These are phyloP conservation scores for Cryptocephalus moraei DNA, from an alignment of 2,888 invertebrate species.

Conservation along the genomic window DNA sequence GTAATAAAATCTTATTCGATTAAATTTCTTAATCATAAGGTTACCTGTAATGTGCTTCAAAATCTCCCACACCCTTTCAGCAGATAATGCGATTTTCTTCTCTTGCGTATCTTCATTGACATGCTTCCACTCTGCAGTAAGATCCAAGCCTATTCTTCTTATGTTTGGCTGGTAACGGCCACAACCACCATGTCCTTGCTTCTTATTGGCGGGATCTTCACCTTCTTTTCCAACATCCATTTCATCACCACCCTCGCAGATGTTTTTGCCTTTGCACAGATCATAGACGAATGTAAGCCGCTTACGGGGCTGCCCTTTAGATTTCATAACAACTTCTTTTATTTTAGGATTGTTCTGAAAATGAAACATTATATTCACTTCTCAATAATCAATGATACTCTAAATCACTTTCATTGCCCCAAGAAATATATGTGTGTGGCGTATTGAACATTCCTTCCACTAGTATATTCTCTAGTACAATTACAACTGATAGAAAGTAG, in stretches of 20 bases:
- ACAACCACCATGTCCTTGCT: conserved; percentile 86
- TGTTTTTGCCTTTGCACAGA: conserved; percentile 93
- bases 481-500: too few species aligned
- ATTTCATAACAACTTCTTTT: conserved; percentile 89
- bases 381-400: too few species aligned
- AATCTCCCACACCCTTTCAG: conserved; percentile 96
- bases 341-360: conserved; percentile 78
- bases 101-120: conserved; percentile 98
- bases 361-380: too few species aligned
- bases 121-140: conserved; percentile 97
- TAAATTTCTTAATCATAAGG: background rate
- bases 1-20: conserved; percentile 1
- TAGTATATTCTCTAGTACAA: too few species aligned
- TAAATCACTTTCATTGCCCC: too few species aligned
- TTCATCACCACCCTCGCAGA: conserved; percentile 98
- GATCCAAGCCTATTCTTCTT: conserved; percentile 72
- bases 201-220: conserved; percentile 40
- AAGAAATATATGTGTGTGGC: too few species aligned
- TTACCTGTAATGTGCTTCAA: conserved; percentile 77
- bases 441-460: too few species aligned
- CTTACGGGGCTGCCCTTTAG: conserved; percentile 92
- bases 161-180: conserved; percentile 96
- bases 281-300: conserved; percentile 94
- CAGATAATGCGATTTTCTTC: conserved; percentile 85
- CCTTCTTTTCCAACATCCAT: conserved; percentile 84